Conservation (phyloP, 2,797 vertebrate genomes). For the Hydrolagus colliei region DNA sequence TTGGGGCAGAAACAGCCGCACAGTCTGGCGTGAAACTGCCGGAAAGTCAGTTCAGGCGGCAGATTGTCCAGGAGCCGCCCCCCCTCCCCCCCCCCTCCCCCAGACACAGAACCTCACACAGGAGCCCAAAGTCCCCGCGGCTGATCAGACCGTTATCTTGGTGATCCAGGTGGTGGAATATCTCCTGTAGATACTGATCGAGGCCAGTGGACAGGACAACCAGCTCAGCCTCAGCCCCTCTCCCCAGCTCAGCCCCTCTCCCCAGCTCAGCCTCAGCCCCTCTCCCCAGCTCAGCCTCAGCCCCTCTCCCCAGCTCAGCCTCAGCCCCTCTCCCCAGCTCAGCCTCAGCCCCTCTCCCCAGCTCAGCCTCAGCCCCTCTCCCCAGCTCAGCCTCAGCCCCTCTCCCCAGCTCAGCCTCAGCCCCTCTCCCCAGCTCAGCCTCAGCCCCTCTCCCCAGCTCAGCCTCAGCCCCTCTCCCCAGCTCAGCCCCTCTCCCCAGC, state of each 20-base stretch:
- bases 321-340: no score
- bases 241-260: no score
- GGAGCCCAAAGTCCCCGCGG: not conserved
- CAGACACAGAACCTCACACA: not conserved
- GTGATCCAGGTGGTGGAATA: slow-evolving; percentile 11
- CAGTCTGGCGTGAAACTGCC: not conserved
- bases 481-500: no score
- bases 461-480: not conserved
- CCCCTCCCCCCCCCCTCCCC: no score
- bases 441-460: no score
- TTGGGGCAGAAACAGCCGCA: not conserved
- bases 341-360: no score
- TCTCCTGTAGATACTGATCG: slow-evolving; percentile 19
- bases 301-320: no score
- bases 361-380: not conserved
- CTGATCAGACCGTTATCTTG: not conserved
- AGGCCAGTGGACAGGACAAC: not conserved
- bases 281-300: no score
- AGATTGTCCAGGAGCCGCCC: not conserved
- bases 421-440: not conserved
- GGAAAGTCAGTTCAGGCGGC: not conserved
- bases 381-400: not conserved
- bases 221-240: not conserved
- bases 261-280: no score
- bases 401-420: no score